These are phyloP conservation scores for Apamea crenata DNA, from an alignment of 2,888 invertebrate genomes.

Conservation along the genomic window DNA sequence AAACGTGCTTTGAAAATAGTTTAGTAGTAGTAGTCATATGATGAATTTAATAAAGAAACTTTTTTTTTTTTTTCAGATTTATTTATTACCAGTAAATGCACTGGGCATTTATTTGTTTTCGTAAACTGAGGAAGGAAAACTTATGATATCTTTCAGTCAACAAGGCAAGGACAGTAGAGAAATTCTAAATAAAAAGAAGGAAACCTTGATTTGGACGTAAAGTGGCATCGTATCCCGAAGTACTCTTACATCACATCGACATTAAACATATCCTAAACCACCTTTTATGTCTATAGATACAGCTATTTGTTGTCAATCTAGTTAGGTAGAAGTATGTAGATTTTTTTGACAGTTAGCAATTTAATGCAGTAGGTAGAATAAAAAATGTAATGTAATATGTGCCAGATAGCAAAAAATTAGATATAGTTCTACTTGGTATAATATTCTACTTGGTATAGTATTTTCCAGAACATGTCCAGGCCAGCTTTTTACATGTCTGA, in stretches of 20 bases:
- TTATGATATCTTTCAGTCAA: no score
- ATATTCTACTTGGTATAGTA: background rate
- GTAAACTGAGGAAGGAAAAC: background rate
- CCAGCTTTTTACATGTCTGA: background rate
- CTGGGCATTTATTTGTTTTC: background rate
- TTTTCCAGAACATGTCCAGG: background rate
- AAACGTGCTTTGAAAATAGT: conserved; percentile 17
- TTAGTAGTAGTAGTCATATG: no score
- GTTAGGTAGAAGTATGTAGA: background rate
- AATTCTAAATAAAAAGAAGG: conserved; percentile 5
- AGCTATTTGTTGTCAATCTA: background rate
- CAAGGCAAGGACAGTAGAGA: no score
- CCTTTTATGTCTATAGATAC: background rate
- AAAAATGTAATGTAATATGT: background rate
- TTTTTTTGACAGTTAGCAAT: background rate
- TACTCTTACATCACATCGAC: no score
- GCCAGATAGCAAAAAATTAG: conserved; percentile 10
- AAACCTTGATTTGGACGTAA: background rate
- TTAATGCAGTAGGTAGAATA: background rate
- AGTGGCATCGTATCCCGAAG: no score
- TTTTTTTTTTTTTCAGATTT: no score
- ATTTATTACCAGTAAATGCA: conserved; percentile 1
- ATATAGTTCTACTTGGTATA: background rate
- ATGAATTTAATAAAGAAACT: no score
- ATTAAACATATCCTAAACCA: no score